Percentiles rank a stretch among this genome's conserved stretches.
Conservation (phyloP, 1,140 invertebrate species). For the Doryteuthis pealeii region DNA sequence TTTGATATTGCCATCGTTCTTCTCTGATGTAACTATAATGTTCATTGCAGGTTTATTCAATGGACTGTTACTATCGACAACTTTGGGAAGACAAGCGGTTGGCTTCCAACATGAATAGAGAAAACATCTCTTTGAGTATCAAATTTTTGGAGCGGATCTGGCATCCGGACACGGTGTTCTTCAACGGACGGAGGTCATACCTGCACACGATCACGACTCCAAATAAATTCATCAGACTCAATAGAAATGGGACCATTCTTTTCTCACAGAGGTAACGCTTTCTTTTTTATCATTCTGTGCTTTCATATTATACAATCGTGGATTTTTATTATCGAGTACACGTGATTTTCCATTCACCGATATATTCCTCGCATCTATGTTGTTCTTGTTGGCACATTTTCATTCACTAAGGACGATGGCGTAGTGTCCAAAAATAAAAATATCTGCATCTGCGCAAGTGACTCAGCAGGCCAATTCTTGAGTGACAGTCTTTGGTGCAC, state of each 20-base stretch:
- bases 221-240: conserved; percentile 55
- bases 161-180: conserved; percentile 58
- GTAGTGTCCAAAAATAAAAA: too few species aligned
- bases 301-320: too few species aligned
- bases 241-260: conserved; percentile 45
- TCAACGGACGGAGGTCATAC: conserved; percentile 60
- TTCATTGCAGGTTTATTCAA: conserved; percentile 85
- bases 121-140: conserved; percentile 32
- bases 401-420: too few species aligned
- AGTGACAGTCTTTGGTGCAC: too few species aligned
- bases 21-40: too few species aligned
- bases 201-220: conserved; percentile 57
- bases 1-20: too few species aligned
- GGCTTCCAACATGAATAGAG: conserved; percentile 36
- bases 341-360: background rate
- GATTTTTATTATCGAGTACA: background rate
- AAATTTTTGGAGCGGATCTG: conserved; percentile 47
- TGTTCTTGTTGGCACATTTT: too few species aligned
- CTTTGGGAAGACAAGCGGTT: conserved; percentile 65
- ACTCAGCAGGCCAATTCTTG: too few species aligned
- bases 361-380: background rate
- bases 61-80: conserved; percentile 92
- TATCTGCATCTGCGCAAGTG: too few species aligned
- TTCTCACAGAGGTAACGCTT: conserved; percentile 48
- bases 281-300: background rate